phyloP scores from a whole-genome alignment of 2,888 invertebrate genomes.

The Caenorhabditis sp. region DNA sequence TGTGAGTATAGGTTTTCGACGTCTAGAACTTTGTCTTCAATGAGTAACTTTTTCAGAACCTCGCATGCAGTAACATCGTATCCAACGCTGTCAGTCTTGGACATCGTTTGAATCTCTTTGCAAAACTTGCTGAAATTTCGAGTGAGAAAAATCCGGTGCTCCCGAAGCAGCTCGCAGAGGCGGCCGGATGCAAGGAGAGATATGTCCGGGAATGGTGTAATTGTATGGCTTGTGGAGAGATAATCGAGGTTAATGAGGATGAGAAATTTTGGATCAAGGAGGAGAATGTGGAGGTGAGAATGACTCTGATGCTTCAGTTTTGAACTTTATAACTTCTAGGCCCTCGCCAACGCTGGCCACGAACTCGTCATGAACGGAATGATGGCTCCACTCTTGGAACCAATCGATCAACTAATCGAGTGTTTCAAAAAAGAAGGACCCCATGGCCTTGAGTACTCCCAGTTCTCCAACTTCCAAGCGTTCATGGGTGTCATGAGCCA shows the following conservation, averaged over 20 bases:
- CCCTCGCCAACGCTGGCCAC: constrained; percentile 36
- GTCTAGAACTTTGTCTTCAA: no score
- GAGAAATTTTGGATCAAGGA: constrained; percentile 72
- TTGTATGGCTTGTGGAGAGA: constrained; percentile 70
- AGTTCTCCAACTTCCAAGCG: constrained; percentile 71
- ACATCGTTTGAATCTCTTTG: constrained; percentile 62
- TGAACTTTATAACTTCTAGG: constrained; percentile 28
- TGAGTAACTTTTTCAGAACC: constrained; percentile 27
- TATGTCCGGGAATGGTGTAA: constrained; percentile 71
- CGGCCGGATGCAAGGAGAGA: constrained; percentile 73
- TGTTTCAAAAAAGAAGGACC: constrained; percentile 74
- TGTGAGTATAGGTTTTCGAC: background rate
- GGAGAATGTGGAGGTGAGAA: constrained; percentile 61
- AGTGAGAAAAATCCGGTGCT: constrained; percentile 64
- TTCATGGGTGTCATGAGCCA: constrained; percentile 70
- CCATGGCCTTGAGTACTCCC: constrained; percentile 70
- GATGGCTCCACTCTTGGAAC: constrained; percentile 49
- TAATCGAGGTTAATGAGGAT: constrained; percentile 71
- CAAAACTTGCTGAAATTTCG: constrained; percentile 59
- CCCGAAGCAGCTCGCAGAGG: constrained; percentile 71
- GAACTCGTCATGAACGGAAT: constrained; percentile 47
- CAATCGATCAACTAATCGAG: constrained; percentile 62
- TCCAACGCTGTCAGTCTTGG: constrained; percentile 64
- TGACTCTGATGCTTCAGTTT: no score
- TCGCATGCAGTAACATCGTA: constrained; percentile 32